Conservation (phyloP, 2,888 invertebrate species). For the Oscheius sp. region DNA sequence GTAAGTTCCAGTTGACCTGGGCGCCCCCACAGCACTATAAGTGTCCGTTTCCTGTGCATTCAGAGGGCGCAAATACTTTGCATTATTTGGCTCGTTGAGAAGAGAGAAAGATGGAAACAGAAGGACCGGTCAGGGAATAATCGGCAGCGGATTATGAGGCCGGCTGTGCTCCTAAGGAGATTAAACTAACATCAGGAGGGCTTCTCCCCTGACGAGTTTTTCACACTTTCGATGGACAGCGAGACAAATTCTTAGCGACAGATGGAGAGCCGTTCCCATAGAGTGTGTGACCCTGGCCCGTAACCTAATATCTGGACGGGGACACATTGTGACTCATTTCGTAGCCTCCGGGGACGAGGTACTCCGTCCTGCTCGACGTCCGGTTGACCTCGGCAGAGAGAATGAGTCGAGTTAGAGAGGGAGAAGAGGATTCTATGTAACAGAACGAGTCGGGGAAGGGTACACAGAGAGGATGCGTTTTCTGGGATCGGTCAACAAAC, state of each 20-base stretch:
- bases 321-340: constrained; percentile 35
- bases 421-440: too few relatives aligned
- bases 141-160: constrained; percentile 29
- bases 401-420: too few relatives aligned
- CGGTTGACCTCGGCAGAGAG: constrained; percentile 18
- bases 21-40: constrained; percentile 27
- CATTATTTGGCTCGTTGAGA: constrained; percentile 31
- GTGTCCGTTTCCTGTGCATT: constrained; percentile 38
- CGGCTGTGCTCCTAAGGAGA: constrained; percentile 22
- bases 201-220: constrained; percentile 17
- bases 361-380: constrained; percentile 1
- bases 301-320: constrained; percentile 34
- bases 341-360: constrained; percentile 30
- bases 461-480: too few relatives aligned
- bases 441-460: too few relatives aligned
- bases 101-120: constrained; percentile 13
- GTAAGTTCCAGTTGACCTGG: not conserved
- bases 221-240: constrained; percentile 1
- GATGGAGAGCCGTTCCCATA: constrained; percentile 27
- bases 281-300: constrained; percentile 35
- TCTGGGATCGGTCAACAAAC: too few relatives aligned
- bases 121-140: constrained; percentile 31
- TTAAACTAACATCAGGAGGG: constrained; percentile 25
- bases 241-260: constrained; percentile 17
- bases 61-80: constrained; percentile 36